These are phyloP conservation scores for Suillia variegata DNA, from an alignment of 2,888 invertebrate species.

Conservation along the genomic window DNA sequence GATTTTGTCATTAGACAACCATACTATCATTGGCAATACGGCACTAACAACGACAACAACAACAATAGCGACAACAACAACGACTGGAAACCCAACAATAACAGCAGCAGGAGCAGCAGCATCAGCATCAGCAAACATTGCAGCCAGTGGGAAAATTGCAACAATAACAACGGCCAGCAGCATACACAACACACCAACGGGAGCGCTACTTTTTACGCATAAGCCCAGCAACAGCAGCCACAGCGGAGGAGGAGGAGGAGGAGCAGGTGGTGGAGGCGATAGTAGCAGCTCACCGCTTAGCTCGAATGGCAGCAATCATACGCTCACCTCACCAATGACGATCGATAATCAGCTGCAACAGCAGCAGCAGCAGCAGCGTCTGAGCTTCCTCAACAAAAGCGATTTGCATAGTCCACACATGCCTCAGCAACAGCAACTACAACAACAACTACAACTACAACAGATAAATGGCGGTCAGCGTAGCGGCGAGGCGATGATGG, in stretches of 20 bases:
- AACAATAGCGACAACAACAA: conserved; percentile 27
- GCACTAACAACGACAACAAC: conserved; percentile 26
- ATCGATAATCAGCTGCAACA: conserved; percentile 49
- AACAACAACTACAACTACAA: conserved; percentile 18
- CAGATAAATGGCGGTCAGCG: too few species aligned
- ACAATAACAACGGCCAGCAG: conserved; percentile 22
- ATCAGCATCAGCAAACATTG: conserved; percentile 11
- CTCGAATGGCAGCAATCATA: conserved; percentile 58
- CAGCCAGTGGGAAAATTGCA: conserved; percentile 29
- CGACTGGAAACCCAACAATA: background rate
- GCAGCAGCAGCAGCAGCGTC: conserved; percentile 31
- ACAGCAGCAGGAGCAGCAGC: conserved; percentile 2
- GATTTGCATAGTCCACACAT: conserved; percentile 37
- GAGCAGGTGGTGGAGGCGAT: conserved; percentile 27
- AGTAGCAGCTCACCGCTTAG: conserved; percentile 49
- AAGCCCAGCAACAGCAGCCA: conserved; percentile 42
- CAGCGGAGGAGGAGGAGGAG: conserved; percentile 21
- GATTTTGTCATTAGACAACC: conserved; percentile 56
- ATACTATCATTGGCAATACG: conserved; percentile 29
- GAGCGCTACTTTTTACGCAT: conserved; percentile 36
- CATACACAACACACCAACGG: conserved; percentile 32
- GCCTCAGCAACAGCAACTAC: conserved; percentile 25
- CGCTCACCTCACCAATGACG: conserved; percentile 56
- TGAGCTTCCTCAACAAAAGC: conserved; percentile 36
- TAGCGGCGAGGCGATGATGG: conserved; percentile 19